Evolutionary conservation across 2,888 invertebrate genomes (phyloP), one percentile per base, ranked within the genome.

Genomic region (Drosophila meridiana): DNA sequence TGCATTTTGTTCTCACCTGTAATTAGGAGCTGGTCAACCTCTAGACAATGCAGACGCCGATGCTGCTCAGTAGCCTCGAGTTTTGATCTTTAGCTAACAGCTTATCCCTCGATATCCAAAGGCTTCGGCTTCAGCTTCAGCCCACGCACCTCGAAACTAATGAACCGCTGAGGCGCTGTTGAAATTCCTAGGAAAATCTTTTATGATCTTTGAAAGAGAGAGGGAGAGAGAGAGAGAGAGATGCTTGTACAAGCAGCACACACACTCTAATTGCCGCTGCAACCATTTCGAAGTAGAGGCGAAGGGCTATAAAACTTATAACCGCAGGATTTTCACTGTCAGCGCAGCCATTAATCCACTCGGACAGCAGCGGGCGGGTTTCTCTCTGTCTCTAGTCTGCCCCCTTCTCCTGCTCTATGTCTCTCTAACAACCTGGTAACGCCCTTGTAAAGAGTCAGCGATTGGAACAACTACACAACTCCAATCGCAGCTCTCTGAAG

Each of bases 261-360:
- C 68, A 62, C 76, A 80, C 85, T 82, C 84, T 85, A 85, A 85
- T 85, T 85, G 84, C 84, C 66, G 61, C 26, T 53, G 64, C 73
- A 69, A 77, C 53, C 78, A 81, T 77, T 78, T 65, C 62, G 64
- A 62, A 73, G 61, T 62, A 64, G 65, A 66, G 77, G 61, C 62
- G 76, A 69, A 64, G 83, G 83, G 73, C 79, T 84, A 87, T 87
- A 89, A 89, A 87, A 84, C 48, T 84, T 87, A 89, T 82, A 85
- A 89, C 84, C 89, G 85, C 84, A 85, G 84, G 89, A 89, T 89
- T 85, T 82, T 87, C 82, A 80, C 87, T 85, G 84, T 85, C 89
- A 85, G 84, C 88, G 55, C 64, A 53, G 72, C 74, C 87, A 85
- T 85, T 85, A 85, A 89, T 85, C 84, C 82, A 78, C 52, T 66